phyloP scores from a whole-genome alignment of 2,113 vertebrate species.

The Laticauda colubrina region DNA sequence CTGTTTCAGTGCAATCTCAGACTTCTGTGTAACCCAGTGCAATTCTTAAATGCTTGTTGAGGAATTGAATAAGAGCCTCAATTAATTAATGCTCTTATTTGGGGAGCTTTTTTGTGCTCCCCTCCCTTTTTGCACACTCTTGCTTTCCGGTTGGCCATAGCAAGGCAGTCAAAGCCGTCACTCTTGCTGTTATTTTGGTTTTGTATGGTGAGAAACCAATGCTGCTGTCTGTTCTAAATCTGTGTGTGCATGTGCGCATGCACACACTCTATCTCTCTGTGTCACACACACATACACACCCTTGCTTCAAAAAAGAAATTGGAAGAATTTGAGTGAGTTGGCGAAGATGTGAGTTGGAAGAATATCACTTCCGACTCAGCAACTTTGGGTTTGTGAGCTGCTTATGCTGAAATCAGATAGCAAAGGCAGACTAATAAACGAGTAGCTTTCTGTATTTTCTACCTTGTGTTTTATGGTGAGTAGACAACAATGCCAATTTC shows the following conservation, averaged over 20 bases:
- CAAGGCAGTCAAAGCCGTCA: background rate
- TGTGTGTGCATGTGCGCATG: too few relatives aligned
- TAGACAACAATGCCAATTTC: background rate
- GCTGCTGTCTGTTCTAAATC: background rate
- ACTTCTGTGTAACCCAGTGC: background rate
- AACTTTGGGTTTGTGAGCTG: background rate
- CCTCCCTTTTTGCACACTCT: background rate
- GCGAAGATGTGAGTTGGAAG: background rate
- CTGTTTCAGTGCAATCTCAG: background rate
- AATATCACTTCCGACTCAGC: background rate
- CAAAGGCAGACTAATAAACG: too few relatives aligned
- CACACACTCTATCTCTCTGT: too few relatives aligned
- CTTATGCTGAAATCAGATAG: background rate
- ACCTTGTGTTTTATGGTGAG: background rate
- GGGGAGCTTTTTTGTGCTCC: background rate
- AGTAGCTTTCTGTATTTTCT: background rate
- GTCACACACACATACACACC: background rate
- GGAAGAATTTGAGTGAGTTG: background rate
- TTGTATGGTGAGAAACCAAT: background rate
- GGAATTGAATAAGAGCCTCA: conserved; percentile 38
- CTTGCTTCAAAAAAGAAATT: background rate
- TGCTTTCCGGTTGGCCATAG: background rate
- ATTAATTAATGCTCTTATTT: conserved; percentile 37
- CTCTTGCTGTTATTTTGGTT: background rate
- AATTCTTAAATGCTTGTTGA: conserved; percentile 33